Evolutionary conservation across 1,140 invertebrate species (phyloP).

Genomic region (Mizuhopecten yessoensis): DNA sequence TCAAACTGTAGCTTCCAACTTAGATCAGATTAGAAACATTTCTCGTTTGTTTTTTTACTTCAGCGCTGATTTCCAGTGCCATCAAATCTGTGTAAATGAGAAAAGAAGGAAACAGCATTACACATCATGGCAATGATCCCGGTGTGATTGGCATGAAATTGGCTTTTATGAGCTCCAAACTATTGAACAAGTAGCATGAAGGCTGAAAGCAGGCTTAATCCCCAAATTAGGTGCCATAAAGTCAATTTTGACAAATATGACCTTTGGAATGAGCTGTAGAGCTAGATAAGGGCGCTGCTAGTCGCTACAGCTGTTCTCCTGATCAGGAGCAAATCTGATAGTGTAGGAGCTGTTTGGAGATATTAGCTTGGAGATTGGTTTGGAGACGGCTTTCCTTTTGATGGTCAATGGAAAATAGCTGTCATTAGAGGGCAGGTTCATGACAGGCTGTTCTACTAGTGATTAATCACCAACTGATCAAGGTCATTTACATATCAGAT

Average conservation of each 20-base stretch:
- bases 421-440: neutral
- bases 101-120: conserved; percentile 16
- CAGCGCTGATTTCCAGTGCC: neutral
- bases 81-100: neutral
- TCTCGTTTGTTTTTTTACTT: neutral
- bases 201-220: conserved; percentile 16
- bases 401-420: conserved; percentile 14
- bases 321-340: neutral
- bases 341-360: neutral
- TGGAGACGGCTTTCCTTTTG: neutral
- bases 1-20: neutral
- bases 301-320: neutral
- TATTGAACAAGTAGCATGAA: conserved; percentile 27
- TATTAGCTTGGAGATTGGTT: conserved; percentile 17
- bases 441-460: neutral
- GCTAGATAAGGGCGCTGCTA: neutral
- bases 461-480: conserved; percentile 34
- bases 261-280: conserved; percentile 14
- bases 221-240: conserved; percentile 27
- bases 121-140: neutral
- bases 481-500: conserved; percentile 28
- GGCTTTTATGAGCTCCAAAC: conserved; percentile 30
- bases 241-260: conserved; percentile 28
- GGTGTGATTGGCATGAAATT: conserved; percentile 2
- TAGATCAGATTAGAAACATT: neutral